Base-by-base conservation (phyloP, 2,888 invertebrate genomes). In the Chironomus riparius region DNA sequence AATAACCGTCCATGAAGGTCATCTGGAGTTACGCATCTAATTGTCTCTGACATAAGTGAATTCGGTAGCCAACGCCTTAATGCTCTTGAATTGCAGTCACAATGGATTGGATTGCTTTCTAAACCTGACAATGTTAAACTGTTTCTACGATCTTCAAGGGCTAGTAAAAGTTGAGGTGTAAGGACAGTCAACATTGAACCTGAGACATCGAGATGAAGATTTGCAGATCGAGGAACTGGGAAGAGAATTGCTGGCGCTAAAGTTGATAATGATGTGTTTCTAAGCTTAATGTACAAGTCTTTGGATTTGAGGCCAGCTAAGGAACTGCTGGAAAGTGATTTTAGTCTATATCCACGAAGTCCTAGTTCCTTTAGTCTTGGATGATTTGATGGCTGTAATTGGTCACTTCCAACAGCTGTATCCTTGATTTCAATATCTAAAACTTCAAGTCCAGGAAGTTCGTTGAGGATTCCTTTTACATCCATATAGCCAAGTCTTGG, bases 391-490 rank as follows among this genome's bases (percentile, higher is more conserved):
- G 92, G 88, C 79, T 92, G 91, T 61, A 95, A 84, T 80, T 95
- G 93, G 80, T 94, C 94, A 69, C 91, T 90, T 65, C 93, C 92
- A 73, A 94, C 89, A 4, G 88, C 88, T 0, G 92, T 86, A 79
- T 95, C 95, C 82, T 95, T 95, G 0, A 95, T 89, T 85, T 96
- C 96, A 74, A 95, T 89, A 78, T 94, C 93, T 12, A 95, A 84
- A 78, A 85, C 86, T 83, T 94, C 91, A 62, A 95, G 83, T 0
- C 91, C 90, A 1, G 90, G 87, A 80, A 95, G 84, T 78, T 90
- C 86, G 79, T 91, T 90, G n/a, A 95, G 83, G 47, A 95, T 88
- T 0, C 94, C 94, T 80, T 92, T 91, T n/a, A 94, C 88, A 82
- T 95, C 95, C 78, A 94, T 86, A 80, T 94, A 94, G 0, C 94